These are phyloP conservation scores for Meda fulgida DNA, from an alignment of 2,797 vertebrate genomes.

Conservation along the genomic window DNA sequence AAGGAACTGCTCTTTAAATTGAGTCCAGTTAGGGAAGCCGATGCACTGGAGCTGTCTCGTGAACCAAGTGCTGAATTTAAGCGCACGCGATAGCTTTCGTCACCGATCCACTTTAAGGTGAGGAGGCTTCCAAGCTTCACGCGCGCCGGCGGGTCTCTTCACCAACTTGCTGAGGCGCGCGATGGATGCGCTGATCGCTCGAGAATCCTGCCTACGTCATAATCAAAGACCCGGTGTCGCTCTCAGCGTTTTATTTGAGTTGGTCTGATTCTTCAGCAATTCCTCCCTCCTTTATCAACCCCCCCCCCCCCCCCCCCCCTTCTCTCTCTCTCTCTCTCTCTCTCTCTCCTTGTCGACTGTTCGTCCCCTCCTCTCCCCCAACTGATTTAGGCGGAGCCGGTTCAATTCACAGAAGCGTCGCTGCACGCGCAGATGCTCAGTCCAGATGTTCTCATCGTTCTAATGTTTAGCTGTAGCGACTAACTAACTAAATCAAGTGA, in stretches of 20 bases:
- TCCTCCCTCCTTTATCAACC: conserved; percentile 71
- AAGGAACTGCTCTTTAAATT: conserved; percentile 44
- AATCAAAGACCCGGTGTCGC: neutral
- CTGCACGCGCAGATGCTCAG: conserved; percentile 11
- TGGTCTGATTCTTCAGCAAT: conserved; percentile 66
- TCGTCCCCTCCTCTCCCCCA: conserved; percentile 58
- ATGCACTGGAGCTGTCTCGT: conserved; percentile 71
- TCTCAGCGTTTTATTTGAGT: conserved; percentile 54
- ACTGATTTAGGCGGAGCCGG: conserved; percentile 65
- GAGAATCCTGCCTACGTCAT: conserved; percentile 22
- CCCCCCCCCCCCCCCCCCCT: conserved; percentile 57
- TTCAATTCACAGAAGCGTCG: conserved; percentile 72
- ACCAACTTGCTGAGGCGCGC: conserved; percentile 44
- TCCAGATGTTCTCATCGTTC: conserved; percentile 7
- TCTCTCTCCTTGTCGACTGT: conserved; percentile 61
- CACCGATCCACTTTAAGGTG: conserved; percentile 48
- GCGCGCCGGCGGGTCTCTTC: conserved; percentile 26
- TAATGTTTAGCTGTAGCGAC: neutral
- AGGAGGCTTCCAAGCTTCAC: conserved; percentile 24
- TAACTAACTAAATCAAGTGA: neutral
- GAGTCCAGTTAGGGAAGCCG: conserved; percentile 22
- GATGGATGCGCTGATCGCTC: conserved; percentile 13
- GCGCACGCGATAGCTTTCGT: conserved; percentile 61
- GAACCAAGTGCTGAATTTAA: conserved; percentile 71
- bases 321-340: conserved; percentile 62